These are phyloP conservation scores for Stenchaetothrips biformis DNA, from an alignment of 2,888 invertebrate species.

Conservation along the genomic window DNA sequence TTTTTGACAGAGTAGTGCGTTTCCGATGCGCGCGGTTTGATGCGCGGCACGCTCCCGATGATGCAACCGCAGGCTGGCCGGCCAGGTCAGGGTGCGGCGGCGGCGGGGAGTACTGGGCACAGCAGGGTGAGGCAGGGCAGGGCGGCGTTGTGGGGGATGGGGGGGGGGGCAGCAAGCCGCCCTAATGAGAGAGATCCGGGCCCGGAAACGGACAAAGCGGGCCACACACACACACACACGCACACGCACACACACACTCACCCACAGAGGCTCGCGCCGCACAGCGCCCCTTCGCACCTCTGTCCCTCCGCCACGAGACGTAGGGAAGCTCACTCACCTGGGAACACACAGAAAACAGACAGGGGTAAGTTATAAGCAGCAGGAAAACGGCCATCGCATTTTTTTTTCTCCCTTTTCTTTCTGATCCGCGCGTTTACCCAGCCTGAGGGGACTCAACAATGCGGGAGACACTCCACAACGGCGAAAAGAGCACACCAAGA, in stretches of 20 bases:
- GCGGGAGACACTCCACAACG: not conserved
- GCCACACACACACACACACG: not conserved
- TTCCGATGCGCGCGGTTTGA: not conserved
- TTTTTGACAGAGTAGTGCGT: not conserved
- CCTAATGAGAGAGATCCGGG: not conserved
- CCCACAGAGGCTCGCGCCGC: not conserved
- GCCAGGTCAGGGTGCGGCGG: not conserved
- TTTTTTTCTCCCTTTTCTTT: too few relatives aligned
- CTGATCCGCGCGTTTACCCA: too few relatives aligned
- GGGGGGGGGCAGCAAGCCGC: not conserved
- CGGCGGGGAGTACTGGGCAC: not conserved
- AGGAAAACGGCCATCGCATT: too few relatives aligned
- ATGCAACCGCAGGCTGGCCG: too few relatives aligned
- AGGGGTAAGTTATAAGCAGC: too few relatives aligned
- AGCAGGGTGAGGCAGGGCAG: not conserved
- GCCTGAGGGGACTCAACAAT: too few relatives aligned
- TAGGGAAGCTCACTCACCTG: not conserved
- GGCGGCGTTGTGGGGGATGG: not conserved
- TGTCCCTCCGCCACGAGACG: not conserved
- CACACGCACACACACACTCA: not conserved
- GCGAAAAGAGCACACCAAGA: not conserved
- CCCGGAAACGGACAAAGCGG: not conserved
- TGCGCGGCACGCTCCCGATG: not conserved
- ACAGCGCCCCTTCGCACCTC: not conserved
- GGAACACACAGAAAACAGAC: not conserved